These are phyloP conservation scores for Sander vitreus DNA, from an alignment of 2,113 vertebrate genomes.

Conservation along the genomic window DNA sequence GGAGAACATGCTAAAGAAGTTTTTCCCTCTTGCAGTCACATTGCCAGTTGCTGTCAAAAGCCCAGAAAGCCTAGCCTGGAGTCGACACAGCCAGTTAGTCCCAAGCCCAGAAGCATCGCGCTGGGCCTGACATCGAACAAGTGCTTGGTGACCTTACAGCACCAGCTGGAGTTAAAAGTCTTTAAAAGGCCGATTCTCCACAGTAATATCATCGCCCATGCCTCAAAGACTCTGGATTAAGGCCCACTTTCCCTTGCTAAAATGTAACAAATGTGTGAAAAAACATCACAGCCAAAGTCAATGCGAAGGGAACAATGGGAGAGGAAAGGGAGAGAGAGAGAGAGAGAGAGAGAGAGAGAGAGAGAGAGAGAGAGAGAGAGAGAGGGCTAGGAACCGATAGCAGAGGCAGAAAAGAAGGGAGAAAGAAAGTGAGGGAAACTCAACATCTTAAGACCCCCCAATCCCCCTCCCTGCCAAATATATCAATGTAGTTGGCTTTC, in stretches of 20 bases:
- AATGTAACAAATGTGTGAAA: constrained; percentile 73
- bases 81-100: constrained; percentile 62
- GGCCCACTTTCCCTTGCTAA: constrained; percentile 54
- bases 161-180: constrained; percentile 72
- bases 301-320: constrained; percentile 37
- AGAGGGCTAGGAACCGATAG: neutral
- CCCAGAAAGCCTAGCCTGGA: constrained; percentile 44
- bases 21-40: constrained; percentile 20
- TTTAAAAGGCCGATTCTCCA: constrained; percentile 71
- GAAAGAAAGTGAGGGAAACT: constrained; percentile 51
- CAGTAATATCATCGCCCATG: constrained; percentile 65
- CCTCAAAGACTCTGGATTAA: constrained; percentile 74
- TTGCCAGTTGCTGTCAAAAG: constrained; percentile 19
- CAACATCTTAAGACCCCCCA: constrained; percentile 51
- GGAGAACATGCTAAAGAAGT: constrained; percentile 21
- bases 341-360: constrained; percentile 1
- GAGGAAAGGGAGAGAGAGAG: constrained; percentile 18
- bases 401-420: constrained; percentile 39
- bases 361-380: neutral
- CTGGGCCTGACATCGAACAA: constrained; percentile 65
- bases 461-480: constrained; percentile 54
- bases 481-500: constrained; percentile 81
- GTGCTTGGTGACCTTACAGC: constrained; percentile 69
- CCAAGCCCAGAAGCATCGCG: constrained; percentile 45
- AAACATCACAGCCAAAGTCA: constrained; percentile 66